Percentiles rank a stretch among this genome's conserved stretches.
Conservation (phyloP, 2,888 invertebrate species). For the Mamestra brassicae region DNA sequence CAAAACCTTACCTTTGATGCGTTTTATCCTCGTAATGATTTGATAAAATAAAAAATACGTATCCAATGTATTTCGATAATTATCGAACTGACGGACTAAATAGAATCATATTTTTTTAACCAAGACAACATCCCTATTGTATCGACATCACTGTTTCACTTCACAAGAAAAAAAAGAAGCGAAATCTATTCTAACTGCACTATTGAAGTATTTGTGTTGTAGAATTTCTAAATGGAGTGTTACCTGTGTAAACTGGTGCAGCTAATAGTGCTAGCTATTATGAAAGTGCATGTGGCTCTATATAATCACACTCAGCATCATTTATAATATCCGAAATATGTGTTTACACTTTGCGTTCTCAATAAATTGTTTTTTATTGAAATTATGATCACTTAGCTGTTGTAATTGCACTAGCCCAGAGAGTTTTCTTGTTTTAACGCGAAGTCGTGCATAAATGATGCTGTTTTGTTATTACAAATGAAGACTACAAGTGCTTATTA, state of each 20-base stretch:
- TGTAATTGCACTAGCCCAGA: background rate
- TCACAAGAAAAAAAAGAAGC: slow-evolving; percentile 16
- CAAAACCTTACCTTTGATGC: too few species aligned
- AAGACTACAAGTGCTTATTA: slow-evolving; percentile 21
- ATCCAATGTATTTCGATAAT: too few species aligned
- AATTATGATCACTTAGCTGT: slow-evolving; percentile 3
- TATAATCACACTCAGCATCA: slow-evolving; percentile 43
- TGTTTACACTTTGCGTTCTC: background rate
- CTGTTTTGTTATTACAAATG: slow-evolving; percentile 30
- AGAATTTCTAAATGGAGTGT: slow-evolving; percentile 40
- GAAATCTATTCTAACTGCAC: slow-evolving; percentile 9
- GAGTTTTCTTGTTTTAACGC: slow-evolving; percentile 4
- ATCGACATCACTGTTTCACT: slow-evolving; percentile 12
- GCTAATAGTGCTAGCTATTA: slow-evolving; percentile 54
- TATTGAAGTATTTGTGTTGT: slow-evolving; percentile 40
- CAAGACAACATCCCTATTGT: background rate
- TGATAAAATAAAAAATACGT: too few species aligned
- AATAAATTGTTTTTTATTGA: background rate
- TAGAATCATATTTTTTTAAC: too few species aligned
- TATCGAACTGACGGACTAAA: too few species aligned
- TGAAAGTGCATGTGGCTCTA: slow-evolving; percentile 38
- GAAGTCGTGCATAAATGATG: slow-evolving; percentile 41
- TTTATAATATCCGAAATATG: slow-evolving; percentile 7
- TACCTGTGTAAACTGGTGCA: slow-evolving; percentile 57
- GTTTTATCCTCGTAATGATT: too few species aligned